Evolutionary conservation across 2,888 invertebrate genomes (phyloP), one percentile per base, ranked within the genome.

Genomic region (Drosophila testacea): DNA sequence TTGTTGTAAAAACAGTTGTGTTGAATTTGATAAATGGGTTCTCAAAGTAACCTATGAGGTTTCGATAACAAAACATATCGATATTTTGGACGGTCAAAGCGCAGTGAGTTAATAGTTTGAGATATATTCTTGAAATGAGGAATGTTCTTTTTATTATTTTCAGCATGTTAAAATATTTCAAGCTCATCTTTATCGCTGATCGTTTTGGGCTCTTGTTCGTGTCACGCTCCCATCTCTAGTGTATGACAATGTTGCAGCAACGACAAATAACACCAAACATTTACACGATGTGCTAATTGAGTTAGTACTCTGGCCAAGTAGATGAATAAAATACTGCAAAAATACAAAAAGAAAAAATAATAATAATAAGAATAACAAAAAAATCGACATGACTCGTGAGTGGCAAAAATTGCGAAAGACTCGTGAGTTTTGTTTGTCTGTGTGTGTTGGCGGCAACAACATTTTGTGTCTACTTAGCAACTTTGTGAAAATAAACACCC

Each of bases 391-490:
- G 75, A 77, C 71, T 76, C 66, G 80, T 67, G 77, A 79, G 66
- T 79, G 63, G 71, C 63, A 54, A 79, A 69, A 38, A 67, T 69
- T 47, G 64, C 62, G 76, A 79, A 69, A 79, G 51, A 75, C 34
- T 56, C 47, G 46, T 57, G 56, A 60, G 59, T 57, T 47, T 42
- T 22, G 42, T 22, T 41, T 28, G 11, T 50, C 16, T 4, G 4
- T n/a, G 34, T 27, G 27, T 46, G 47, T 27, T 48, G 39, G 28
- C 42, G 11, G 44, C 71, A 39, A 46, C 69, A 77, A 36, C 65
- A 78, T 69, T 72, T 87, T 77, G 74, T 82, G 88, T 73, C 86
- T 89, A 74, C 71, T 84, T 84, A 79, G 89, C 89, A 89, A 81
- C 47, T 84, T 81, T 79, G 57, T 72, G 76, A 79, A 83, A 79